Base-by-base conservation (phyloP, 53 echinoderm and acorn worm species). In the Echinarachnius parma region DNA sequence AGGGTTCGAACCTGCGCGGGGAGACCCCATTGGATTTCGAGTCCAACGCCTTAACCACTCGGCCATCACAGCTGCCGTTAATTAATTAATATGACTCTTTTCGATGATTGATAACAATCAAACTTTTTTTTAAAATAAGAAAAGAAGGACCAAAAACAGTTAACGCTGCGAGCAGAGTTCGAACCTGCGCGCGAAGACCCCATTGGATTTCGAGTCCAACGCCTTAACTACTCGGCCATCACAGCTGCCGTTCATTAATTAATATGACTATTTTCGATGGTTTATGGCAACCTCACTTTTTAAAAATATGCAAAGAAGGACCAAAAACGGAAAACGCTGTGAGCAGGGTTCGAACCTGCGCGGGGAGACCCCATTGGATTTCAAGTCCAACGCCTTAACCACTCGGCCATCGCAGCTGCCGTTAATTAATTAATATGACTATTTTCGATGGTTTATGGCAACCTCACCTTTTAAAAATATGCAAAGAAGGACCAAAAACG, bases 331-430 rank as follows among this genome's bases (percentile, higher is more conserved):
- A n/a, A n/a, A n/a, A n/a, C n/a, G n/a, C n/a, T n/a, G n/a, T n/a
- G n/a, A 66, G 48, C 66, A 66, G 66, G 66, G 31, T 66, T 66
- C 30, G 66, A 66, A 66, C 66, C 66, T 66, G 31, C 66, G 78
- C 78, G 78, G 78, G 78, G 59, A 78, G 64, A 78, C 59, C 78
- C 78, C 78, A 78, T 78, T 78, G 62, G 78, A 75, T 75, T 75
- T 75, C 75, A 48, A 75, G 60, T 75, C 75, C 58, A 75, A 75
- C 75, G 75, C 60, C 75, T 75, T 75, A 75, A 75, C 75, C 75
- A 61, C 75, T 76, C 77, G 77, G 77, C 77, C 77, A 77, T 77
- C 77, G 48, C 77, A 62, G 63, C 77, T 75, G 42, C 14, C 3
- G 21, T 48, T 48, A 4, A n/a, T n/a, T n/a, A n/a, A n/a, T n/a